phyloP scores from a whole-genome alignment of 64 coral and sea anemone species.

The Acropora tenuis region DNA sequence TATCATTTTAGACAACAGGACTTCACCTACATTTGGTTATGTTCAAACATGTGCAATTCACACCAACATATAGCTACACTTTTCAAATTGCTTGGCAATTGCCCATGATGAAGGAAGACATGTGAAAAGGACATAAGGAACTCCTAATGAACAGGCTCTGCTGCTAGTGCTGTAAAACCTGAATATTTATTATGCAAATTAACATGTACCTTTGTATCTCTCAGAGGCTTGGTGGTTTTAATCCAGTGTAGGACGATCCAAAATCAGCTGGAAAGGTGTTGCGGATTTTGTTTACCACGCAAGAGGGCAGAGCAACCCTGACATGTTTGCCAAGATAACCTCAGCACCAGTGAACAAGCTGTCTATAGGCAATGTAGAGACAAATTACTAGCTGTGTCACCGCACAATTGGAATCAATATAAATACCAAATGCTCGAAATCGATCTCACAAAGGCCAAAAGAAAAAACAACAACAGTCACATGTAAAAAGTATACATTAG shows the following conservation, averaged over 20 bases:
- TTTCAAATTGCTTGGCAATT: too few species aligned
- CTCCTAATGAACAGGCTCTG: background rate
- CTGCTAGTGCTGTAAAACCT: background rate
- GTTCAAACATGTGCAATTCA: too few species aligned
- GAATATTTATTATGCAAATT: background rate
- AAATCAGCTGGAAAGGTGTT: slow-evolving; percentile 1
- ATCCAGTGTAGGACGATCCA: background rate
- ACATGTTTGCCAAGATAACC: slow-evolving; percentile 24
- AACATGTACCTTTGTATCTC: background rate
- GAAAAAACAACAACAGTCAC: background rate
- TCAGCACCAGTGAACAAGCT: slow-evolving; percentile 25
- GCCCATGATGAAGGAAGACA: too few species aligned
- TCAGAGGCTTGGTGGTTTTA: slow-evolving; percentile 2
- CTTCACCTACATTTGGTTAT: too few species aligned
- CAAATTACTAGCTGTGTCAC: background rate
- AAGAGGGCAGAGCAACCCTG: slow-evolving; percentile 11
- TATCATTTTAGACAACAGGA: too few species aligned
- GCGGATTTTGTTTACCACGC: background rate
- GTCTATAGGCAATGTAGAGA: background rate
- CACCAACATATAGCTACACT: too few species aligned
- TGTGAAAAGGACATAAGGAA: background rate
- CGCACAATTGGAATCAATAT: background rate
- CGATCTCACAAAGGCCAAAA: background rate
- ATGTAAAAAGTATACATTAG: background rate
- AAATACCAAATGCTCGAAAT: too few species aligned